Base-by-base conservation (phyloP, 2,888 invertebrate species). In the Mycalesis mineus region DNA sequence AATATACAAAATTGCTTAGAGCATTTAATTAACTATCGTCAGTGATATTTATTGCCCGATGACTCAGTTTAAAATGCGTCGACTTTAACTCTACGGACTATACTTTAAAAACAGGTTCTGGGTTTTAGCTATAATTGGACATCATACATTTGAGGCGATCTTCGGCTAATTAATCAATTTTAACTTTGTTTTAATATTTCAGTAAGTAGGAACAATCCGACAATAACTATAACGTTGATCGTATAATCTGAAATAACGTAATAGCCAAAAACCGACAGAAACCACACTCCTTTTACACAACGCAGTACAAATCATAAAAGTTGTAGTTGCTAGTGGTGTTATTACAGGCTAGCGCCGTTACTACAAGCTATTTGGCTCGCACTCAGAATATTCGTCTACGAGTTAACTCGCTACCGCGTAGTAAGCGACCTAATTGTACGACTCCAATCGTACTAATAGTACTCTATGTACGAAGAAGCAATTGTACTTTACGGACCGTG, bases 311-410 rank as follows among this genome's bases (percentile, higher is more conserved):
- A 60, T 55, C 47, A 51, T 55, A 51, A 54, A 49, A 54, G 37
- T 58, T 58, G 42, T 53, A n/a, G 33, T 14, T 15, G 58, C 17
- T 53, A n/a, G 33, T 14, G 15, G 58, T 28, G 33, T 29, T 36
- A 42, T 53, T 41, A 50, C 37, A 44, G 39, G 17, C 17, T 51
- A 45, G 33, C 22, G 36, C 51, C 13, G 57, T 57, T 61, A 55
- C 48, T 57, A 45, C 55, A 39, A 42, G 47, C 52, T 48, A 58
- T 59, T 59, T 57, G 57, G 61, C 51, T 53, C 52, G 17, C 44
- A 31, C 42, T 51, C 41, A 17, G 49, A 45, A 44, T 54, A 29
- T 47, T 44, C 37, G 49, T 37, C 45, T 40, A 41, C 33, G 45
- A 22, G 42, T 39, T n/a, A 29, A 13, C 11, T 17, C 54, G 51